Base-by-base conservation (phyloP, 1,140 invertebrate species). In the Metaphire vulgaris region DNA sequence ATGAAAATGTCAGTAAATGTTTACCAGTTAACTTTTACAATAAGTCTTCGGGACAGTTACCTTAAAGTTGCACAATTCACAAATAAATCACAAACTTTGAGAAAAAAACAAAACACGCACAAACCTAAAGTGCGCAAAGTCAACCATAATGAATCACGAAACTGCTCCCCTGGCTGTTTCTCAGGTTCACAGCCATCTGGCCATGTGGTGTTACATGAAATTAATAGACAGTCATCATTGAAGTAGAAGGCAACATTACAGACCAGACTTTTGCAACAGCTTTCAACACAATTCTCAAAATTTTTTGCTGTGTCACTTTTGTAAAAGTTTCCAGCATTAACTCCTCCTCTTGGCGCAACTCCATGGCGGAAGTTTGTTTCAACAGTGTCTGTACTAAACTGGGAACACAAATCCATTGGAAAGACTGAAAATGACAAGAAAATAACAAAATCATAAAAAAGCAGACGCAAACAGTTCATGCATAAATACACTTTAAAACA, bases 211-310 rank as follows among this genome's bases (percentile, higher is more conserved):
- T 86, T 86, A 85, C 92, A 93, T 75, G 89, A 88, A 15, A 87
- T 82, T 72, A 83, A 74, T 68, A 79, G 95, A 83, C 93, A 95
- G 71, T 89, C 90, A 28, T 86, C 84, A 79, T 92, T 90, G 76
- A 90, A 89, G 82, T 92, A 90, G 81, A 95, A 90, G 1, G 91
- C 92, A 77, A 93, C 90, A 85, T 95, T 92, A 83, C 93, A 95
- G 0, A 83, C 80, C 0, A 87, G 83, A 64, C 89, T 87, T 0
- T 85, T 83, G 83, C 93, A 95, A 82, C 93, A 95, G 41, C 88
- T 87, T 79, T 89, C 86, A 1, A 93, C 88, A 84, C 93, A 95
- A 69, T 89, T 86, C 72, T 89, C 88, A 1, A 91, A 82, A 21
- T 87, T 87, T 69, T 83, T 87, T 6, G 89, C 81, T 34, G 87